phyloP scores from a whole-genome alignment of 2,797 vertebrate species.

The Xerus rutilus region DNA sequence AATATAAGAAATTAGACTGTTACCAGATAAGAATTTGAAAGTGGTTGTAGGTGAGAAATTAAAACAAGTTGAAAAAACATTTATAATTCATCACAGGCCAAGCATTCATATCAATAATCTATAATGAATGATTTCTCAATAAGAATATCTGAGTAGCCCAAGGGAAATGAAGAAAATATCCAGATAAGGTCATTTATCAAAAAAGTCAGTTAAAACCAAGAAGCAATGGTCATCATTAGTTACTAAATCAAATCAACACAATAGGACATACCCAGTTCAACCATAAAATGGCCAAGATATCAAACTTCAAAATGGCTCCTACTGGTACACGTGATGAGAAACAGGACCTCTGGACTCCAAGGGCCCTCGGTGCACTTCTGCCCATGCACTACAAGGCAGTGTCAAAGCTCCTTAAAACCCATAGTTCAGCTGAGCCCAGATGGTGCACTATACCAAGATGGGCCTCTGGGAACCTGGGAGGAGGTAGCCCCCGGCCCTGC shows the following conservation, averaged over 20 bases:
- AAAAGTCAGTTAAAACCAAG: neutral
- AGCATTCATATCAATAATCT: neutral
- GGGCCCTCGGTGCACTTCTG: neutral
- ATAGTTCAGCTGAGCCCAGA: too few species aligned
- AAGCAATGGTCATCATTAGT: neutral
- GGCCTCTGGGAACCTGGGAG: neutral
- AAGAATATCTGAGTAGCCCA: neutral
- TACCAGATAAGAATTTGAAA: neutral
- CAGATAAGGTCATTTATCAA: neutral
- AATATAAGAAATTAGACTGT: neutral
- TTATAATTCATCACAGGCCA: neutral
- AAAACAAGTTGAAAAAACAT: neutral
- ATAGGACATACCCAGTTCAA: neutral
- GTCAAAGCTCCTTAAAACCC: neutral
- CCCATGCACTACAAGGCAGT: rapidly evolving
- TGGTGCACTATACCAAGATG: rapidly evolving
- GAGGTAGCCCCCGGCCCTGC: rapidly evolving
- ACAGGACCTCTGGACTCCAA: neutral
- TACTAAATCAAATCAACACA: neutral
- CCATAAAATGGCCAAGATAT: neutral
- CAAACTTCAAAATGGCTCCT: neutral
- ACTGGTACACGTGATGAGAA: neutral
- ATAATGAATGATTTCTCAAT: neutral
- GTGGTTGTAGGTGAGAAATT: neutral
- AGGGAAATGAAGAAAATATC: neutral